Percentiles rank a stretch among this genome's conserved stretches.
These are phyloP conservation scores for Epizoanthus fatuus DNA, from an alignment of 92 coral and sea anemone species.

Conservation along the genomic window DNA sequence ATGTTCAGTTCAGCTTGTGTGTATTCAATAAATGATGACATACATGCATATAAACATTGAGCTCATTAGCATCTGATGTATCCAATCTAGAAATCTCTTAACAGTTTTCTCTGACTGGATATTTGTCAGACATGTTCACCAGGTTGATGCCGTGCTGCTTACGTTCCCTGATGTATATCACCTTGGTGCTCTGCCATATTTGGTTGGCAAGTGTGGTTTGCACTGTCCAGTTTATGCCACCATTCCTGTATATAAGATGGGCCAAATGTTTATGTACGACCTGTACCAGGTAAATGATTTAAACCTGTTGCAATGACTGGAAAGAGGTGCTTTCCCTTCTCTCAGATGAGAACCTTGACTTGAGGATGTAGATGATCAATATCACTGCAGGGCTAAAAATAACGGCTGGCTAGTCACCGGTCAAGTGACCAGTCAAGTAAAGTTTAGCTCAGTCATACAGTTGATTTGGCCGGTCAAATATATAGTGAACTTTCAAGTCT, in stretches of 20 bases:
- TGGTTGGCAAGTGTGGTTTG: constrained; percentile 94
- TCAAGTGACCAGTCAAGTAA: no score
- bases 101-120: neutral
- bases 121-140: constrained; percentile 84
- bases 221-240: constrained; percentile 95
- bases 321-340: neutral
- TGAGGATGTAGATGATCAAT: neutral
- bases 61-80: no score
- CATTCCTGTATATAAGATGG: constrained; percentile 99
- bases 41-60: no score
- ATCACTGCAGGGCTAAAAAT: neutral
- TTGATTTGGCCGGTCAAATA: no score
- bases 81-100: neutral
- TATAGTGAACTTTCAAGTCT: no score
- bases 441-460: no score
- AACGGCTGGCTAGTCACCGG: no score
- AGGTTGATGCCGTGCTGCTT: constrained; percentile 94
- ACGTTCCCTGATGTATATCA: constrained; percentile 97
- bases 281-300: constrained; percentile 84
- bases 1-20: no score
- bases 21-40: no score
- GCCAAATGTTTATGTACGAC: constrained; percentile 99
- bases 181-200: constrained; percentile 96
- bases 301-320: neutral
- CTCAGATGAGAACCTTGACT: neutral